These are phyloP conservation scores for Lathronympha strigana DNA, from an alignment of 2,888 invertebrate species.

Conservation along the genomic window DNA sequence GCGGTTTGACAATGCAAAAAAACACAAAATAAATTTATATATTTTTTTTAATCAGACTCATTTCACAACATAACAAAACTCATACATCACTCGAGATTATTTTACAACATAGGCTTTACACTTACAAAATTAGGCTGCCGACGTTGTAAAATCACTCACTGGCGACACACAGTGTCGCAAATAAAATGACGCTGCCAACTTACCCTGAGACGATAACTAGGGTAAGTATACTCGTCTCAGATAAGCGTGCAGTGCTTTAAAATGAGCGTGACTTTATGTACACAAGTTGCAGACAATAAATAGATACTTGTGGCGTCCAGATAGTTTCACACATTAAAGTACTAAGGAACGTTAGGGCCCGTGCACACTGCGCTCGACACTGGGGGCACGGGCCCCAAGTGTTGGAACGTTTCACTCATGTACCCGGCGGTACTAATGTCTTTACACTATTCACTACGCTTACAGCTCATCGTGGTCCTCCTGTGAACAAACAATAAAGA, in stretches of 20 bases:
- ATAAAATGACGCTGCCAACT: conserved; percentile 52
- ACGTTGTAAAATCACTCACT: conserved; percentile 60
- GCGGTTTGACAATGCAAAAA: too few species aligned
- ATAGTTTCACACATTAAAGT: conserved; percentile 25
- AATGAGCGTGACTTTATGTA: conserved; percentile 42
- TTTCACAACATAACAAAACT: conserved; percentile 77
- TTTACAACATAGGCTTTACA: conserved; percentile 64
- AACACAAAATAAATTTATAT: conserved; percentile 66
- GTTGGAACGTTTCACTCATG: conserved; percentile 48
- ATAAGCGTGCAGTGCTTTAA: conserved; percentile 23
- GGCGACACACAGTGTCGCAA: conserved; percentile 63
- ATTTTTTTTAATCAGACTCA: conserved; percentile 78
- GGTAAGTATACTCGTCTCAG: neutral
- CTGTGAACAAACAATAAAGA: conserved; percentile 62
- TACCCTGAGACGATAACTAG: conserved; percentile 46
- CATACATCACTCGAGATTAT: conserved; percentile 60
- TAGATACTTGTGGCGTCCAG: conserved; percentile 35
- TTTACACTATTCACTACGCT: conserved; percentile 60
- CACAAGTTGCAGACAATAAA: conserved; percentile 40
- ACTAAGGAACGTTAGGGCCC: conserved; percentile 31
- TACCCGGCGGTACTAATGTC: conserved; percentile 68
- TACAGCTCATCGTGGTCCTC: conserved; percentile 81
- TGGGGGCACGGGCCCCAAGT: conserved; percentile 10
- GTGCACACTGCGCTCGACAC: conserved; percentile 10
- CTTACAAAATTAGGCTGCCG: conserved; percentile 62